Base-by-base conservation (phyloP, 2,113 vertebrate genomes). In the Anguilla rostrata region DNA sequence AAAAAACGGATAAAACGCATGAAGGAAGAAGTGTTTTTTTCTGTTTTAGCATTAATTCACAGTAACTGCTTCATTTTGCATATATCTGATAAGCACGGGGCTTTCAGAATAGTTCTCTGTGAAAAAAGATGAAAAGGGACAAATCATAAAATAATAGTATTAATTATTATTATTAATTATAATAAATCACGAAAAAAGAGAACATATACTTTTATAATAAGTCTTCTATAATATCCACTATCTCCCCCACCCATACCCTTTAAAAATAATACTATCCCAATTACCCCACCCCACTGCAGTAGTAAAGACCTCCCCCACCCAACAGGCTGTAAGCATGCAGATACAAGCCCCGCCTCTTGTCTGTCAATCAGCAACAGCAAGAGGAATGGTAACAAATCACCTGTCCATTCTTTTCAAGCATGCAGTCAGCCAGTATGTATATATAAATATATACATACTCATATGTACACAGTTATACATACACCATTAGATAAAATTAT, bases 11-110 rank as follows among this genome's bases (percentile, higher is more conserved):
- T 66, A 46, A 56, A n/a, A 84, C 15, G 83, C 40, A n/a, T 49
- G 88, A 84, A 91, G 92, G 93, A 94, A 93, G 91, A 92, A 93
- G 90, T 88, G 92, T 90, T 86, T 90, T 92, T 85, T 81, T 83
- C 78, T 43, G 39, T 88, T 82, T 89, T 92, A 92, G 89, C 87
- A 84, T 94, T 93, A 95, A 90, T 93, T 95, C 95, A 95, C 94
- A 95, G 93, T 94, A 92, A 93, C 90, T 94, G 92, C 93, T 95
- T 95, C 92, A 93, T 94, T 95, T 95, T 95, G 95, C 95, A 96
- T 95, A 96, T 94, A 94, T 95, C 91, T 94, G 94, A 94, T 90
- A 92, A 96, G 93, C 92, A 88, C 92, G 79, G 91, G 91, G 90
- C 93, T 95, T 89, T 94, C 93, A 94, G 92, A 94, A 94, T 89